Evolutionary conservation across 92 coral and sea anemone species (phyloP).

Genomic region (Scolanthus callimorphus): DNA sequence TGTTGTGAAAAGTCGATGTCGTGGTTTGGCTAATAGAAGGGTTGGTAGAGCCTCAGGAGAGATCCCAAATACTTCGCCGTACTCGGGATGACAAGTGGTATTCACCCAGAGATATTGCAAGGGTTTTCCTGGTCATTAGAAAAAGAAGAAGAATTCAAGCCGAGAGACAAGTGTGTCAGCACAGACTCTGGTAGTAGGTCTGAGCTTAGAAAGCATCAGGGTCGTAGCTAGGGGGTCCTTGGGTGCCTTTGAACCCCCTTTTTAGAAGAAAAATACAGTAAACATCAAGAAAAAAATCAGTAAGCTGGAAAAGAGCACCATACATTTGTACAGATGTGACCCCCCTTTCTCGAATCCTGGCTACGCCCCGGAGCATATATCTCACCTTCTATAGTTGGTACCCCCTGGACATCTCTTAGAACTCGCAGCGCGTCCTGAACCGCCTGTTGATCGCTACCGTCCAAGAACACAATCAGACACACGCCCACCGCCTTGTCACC

Average conservation of each 20-base stretch:
- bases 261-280: no score
- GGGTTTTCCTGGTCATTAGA: constrained; percentile 74
- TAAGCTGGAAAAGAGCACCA: no score
- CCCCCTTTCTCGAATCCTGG: no score
- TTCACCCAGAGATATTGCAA: constrained; percentile 86
- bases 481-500: constrained; percentile 57
- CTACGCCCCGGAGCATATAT: no score
- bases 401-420: constrained; percentile 43
- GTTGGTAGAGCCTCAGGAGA: constrained; percentile 64
- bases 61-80: constrained; percentile 83
- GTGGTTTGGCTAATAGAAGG: constrained; percentile 76
- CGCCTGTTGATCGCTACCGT: constrained; percentile 40
- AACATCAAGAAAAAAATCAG: no score
- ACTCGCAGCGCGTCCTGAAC: constrained; percentile 24
- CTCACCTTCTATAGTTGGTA: constrained; percentile 46
- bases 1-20: constrained; percentile 64
- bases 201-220: no score
- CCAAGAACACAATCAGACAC: constrained; percentile 73
- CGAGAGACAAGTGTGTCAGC: no score
- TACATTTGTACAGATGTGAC: no score
- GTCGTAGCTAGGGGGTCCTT: no score
- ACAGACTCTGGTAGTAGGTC: no score
- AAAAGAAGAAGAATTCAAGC: constrained; percentile 1
- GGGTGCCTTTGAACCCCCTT: no score
- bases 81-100: constrained; percentile 85